Evolutionary conservation across 2,888 invertebrate species (phyloP).

Genomic region (Halocaridina rubra): DNA sequence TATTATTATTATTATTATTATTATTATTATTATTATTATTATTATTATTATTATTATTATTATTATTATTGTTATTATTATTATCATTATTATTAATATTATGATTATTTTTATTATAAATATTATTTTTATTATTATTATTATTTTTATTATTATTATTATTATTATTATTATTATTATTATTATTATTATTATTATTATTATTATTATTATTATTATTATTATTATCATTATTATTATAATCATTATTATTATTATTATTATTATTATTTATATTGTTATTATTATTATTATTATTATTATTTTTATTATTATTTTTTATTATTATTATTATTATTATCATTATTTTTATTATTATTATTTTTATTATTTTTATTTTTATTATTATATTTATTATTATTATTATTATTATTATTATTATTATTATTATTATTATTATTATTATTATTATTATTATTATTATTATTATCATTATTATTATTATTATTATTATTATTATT

Average conservation of each 20-base stretch:
- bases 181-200: neutral
- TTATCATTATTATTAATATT: neutral
- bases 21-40: neutral
- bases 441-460: neutral
- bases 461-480: neutral
- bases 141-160: neutral
- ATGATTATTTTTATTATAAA: neutral
- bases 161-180: neutral
- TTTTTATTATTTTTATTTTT: neutral
- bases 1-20: neutral
- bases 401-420: neutral
- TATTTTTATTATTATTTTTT: neutral
- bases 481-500: neutral
- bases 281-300: neutral
- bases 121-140: neutral
- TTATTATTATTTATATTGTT: neutral
- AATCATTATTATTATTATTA: neutral
- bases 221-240: neutral
- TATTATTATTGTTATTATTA: neutral
- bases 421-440: neutral
- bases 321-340: neutral
- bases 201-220: neutral
- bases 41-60: neutral
- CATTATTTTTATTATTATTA: neutral
- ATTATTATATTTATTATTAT: neutral